Conservation (phyloP, 2,113 vertebrate genomes). For the Eubucco bourcierii region DNA sequence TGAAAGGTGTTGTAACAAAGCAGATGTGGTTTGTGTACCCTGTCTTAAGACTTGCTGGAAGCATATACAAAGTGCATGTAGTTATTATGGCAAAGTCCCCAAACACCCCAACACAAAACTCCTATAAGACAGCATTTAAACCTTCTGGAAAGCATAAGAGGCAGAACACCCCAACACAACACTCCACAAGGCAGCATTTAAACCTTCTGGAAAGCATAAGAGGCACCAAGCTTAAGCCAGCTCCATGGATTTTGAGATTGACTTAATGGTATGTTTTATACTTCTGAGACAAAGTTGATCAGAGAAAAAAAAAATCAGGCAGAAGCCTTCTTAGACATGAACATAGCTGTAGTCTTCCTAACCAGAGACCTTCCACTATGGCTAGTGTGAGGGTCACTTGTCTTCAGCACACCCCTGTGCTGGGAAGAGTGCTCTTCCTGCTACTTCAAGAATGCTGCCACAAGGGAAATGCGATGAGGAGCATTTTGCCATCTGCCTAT, state of each 20-base stretch:
- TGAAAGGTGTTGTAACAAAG: not conserved
- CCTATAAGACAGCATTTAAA: not conserved
- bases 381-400: not conserved
- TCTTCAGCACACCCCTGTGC: not conserved
- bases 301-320: not conserved
- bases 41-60: not conserved
- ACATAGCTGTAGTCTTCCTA: not conserved
- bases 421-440: not conserved
- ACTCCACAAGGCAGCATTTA: not conserved
- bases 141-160: not conserved
- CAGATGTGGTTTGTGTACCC: not conserved
- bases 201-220: not conserved
- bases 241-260: not conserved
- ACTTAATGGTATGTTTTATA: not conserved
- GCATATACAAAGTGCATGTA: fast-evolving
- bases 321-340: not conserved
- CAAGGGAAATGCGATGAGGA: fast-evolving
- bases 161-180: not conserved
- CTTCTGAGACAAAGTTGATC: not conserved
- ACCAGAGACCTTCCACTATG: not conserved
- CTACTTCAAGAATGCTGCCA: not conserved
- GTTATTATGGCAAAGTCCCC: not conserved
- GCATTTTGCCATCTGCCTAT: not conserved
- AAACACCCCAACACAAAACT: not conserved
- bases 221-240: not conserved